Evolutionary conservation across 1,140 invertebrate genomes (phyloP).

Genomic region (Brachionus manjavacas): DNA sequence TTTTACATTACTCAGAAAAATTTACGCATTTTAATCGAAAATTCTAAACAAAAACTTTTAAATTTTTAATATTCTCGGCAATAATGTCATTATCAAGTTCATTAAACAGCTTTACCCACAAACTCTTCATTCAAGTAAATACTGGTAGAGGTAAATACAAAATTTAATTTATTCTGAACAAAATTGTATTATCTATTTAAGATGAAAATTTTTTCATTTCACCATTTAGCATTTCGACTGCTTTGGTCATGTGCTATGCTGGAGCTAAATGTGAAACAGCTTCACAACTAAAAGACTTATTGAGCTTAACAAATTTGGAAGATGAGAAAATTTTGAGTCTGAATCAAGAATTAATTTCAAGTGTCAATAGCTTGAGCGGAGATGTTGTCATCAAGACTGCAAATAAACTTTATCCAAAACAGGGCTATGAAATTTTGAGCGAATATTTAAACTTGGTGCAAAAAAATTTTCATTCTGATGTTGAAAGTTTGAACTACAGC

Average conservation of each 20-base stretch:
- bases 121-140: not conserved
- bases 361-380: not conserved
- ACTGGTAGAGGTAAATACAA: not conserved
- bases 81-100: constrained; percentile 15
- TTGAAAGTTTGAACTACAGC: constrained; percentile 27
- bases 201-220: constrained; percentile 41
- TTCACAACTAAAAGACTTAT: constrained; percentile 60
- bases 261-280: constrained; percentile 66
- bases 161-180: not conserved
- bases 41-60: too few relatives aligned
- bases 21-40: too few relatives aligned
- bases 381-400: constrained; percentile 3
- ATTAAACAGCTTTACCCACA: constrained; percentile 29
- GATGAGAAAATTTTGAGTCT: not conserved
- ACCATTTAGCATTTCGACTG: constrained; percentile 65
- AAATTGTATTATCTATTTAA: not conserved
- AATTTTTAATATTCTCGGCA: not conserved
- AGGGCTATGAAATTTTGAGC: not conserved
- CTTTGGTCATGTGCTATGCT: constrained; percentile 65
- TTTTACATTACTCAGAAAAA: too few relatives aligned
- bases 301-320: not conserved
- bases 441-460: not conserved
- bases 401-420: constrained; percentile 35
- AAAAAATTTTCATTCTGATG: constrained; percentile 23
- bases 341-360: not conserved